These are phyloP conservation scores for Cyanoramphus novaezelandiae DNA, from an alignment of 2,113 vertebrate genomes.

Conservation along the genomic window DNA sequence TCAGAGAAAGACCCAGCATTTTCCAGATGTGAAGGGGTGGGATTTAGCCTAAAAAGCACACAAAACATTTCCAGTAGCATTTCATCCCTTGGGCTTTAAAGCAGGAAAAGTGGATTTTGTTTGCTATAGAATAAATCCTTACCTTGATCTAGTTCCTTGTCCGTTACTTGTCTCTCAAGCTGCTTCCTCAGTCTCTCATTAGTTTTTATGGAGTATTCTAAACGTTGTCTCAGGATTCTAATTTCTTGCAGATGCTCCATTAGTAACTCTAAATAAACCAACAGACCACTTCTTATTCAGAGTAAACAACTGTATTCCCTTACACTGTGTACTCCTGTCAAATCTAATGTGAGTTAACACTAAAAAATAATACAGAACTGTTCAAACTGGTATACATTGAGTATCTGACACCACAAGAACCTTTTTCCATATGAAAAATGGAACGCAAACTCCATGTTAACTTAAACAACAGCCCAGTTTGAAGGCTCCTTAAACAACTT, in stretches of 20 bases:
- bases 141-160: slow-evolving; percentile 85
- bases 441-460: background rate
- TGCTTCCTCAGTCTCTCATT: slow-evolving; percentile 89
- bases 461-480: slow-evolving; percentile 40
- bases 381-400: background rate
- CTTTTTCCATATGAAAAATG: background rate
- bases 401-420: background rate
- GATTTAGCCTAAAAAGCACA: background rate
- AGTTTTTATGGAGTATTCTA: slow-evolving; percentile 92
- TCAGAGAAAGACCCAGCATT: background rate
- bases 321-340: slow-evolving; percentile 25
- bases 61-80: background rate
- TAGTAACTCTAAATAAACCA: slow-evolving; percentile 82
- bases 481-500: slow-evolving; percentile 50
- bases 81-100: background rate
- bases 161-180: slow-evolving; percentile 84
- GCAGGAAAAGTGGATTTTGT: background rate
- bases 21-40: background rate
- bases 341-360: background rate
- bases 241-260: slow-evolving; percentile 93
- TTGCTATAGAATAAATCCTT: slow-evolving; percentile 1
- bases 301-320: slow-evolving; percentile 26
- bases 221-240: slow-evolving; percentile 83
- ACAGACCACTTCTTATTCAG: slow-evolving; percentile 47
- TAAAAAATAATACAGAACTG: background rate